Base-by-base conservation (phyloP, 64 coral and sea anemone species). In the Platygyra sinensis region DNA sequence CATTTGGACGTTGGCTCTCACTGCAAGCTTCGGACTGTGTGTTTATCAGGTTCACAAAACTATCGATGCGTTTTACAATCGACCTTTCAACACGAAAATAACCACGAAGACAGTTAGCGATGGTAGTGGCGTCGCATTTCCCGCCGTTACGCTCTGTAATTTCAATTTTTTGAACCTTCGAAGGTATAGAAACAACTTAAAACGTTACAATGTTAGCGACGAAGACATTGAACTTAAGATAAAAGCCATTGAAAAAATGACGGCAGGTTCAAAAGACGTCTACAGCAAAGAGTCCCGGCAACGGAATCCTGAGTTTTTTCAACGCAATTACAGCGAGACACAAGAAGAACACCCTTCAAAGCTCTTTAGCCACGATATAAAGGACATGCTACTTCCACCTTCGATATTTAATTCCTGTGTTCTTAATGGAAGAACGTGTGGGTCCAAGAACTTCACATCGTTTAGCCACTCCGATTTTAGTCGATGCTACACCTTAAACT, bases 51-150 rank as follows among this genome's bases (percentile, higher is more conserved):
- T 69, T 20, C 72, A 71, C 38, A 1, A 20, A 1, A 19, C 77
- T 2, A 25, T 71, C 3, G n/a, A 80, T 16, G 27, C 38, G 9
- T 89, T 80, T 79, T 19, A 30, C 25, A n/a, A 49, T 15, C 28
- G 42, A 32, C 88, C 88, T 79, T 89, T 72, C 51, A 71, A 61
- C 19, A 89, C 88, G 27, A 69, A 65, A 46, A 89, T 89, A 80
- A 80, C 76, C 49, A 72, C 38, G 28, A 80, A 79, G 50, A 79
- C 8, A 52, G 61, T 0, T 17, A 59, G 55, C 33, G 13, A 52
- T 1, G 14, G 11, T 2, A 64, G 49, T 9, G 67, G 12, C 0
- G 1, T 71, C 13, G 18, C 73, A 60, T 89, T 89, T 72, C 88
- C 88, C 0, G 88, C 88, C 5, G 76, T 89, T 9, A 89, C 61